Percentiles rank a stretch among this genome's conserved stretches.
Conservation (phyloP, 2,888 invertebrate genomes). For the Rosalia funebris region DNA sequence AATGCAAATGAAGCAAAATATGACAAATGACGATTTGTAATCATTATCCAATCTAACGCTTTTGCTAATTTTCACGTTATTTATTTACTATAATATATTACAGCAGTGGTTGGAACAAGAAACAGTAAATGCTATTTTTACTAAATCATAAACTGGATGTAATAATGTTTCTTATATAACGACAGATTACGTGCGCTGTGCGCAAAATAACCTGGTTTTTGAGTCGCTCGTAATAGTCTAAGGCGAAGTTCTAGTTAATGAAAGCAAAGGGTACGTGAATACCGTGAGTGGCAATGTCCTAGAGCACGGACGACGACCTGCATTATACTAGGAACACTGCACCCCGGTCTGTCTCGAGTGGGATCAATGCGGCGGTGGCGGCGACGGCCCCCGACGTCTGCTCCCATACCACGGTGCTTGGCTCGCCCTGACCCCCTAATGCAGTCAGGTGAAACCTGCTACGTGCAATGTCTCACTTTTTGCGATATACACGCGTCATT, state of each 20-base stretch:
- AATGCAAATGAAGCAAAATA: no score
- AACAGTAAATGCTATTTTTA: no score
- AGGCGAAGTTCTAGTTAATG: constrained; percentile 1
- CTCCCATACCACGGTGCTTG: constrained; percentile 65
- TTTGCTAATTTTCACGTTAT: no score
- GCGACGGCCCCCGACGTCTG: constrained; percentile 69
- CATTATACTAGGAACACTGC: constrained; percentile 58
- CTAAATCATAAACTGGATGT: no score
- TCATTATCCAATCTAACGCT: no score
- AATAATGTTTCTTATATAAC: constrained; percentile 5
- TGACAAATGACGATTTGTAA: no score
- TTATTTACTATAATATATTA: no score
- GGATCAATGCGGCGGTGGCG: constrained; percentile 63
- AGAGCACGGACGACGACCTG: constrained; percentile 59
- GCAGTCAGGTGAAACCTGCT: constrained; percentile 17
- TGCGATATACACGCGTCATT: constrained; percentile 13
- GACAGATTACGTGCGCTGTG: constrained; percentile 2
- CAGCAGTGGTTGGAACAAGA: no score
- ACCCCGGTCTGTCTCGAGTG: constrained; percentile 66
- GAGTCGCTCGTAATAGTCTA: neutral
- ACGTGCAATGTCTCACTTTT: constrained; percentile 19
- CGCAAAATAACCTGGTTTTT: constrained; percentile 16
- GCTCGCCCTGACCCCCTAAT: neutral
- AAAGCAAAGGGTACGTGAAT: constrained; percentile 31
- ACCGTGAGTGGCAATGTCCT: constrained; percentile 56